Percentiles rank a stretch among this genome's conserved stretches.
Conservation (phyloP, 2,113 vertebrate species). For the Pungitius pungitius region DNA sequence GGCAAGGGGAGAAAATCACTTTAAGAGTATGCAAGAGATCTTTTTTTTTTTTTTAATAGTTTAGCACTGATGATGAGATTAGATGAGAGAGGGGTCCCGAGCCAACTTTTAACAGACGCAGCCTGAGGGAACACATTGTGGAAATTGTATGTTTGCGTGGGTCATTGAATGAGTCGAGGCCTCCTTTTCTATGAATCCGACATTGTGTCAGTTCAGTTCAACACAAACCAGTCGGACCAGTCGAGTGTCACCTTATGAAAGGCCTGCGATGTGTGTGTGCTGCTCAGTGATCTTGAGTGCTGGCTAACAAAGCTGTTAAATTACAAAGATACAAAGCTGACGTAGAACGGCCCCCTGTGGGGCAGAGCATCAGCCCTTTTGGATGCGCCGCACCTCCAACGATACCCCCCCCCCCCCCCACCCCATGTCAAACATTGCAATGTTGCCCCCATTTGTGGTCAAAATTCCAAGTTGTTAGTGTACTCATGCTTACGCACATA, state of each 20-base stretch:
- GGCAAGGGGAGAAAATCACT: background rate
- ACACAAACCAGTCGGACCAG: background rate
- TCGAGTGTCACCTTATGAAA: background rate
- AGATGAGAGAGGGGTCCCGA: background rate
- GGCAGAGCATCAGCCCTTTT: too few species aligned
- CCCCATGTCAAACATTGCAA: background rate
- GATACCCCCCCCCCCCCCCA: too few species aligned
- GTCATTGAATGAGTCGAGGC: constrained; percentile 3
- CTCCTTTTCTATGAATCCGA: background rate
- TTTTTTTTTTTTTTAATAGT: background rate
- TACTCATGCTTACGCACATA: background rate
- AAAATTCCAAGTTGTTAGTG: background rate
- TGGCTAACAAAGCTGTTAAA: background rate
- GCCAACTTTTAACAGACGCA: background rate
- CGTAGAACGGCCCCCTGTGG: too few species aligned
- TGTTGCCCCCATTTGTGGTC: background rate
- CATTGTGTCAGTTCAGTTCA: background rate
- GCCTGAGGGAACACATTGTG: background rate
- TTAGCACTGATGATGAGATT: background rate
- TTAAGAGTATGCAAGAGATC: background rate
- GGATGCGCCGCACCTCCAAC: too few species aligned
- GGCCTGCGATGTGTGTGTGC: background rate
- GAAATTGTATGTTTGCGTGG: constrained; percentile 1
- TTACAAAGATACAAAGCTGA: too few species aligned
- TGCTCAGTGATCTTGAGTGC: background rate